phyloP scores from a whole-genome alignment of 2,113 vertebrate species.

The Crocuta crocuta region DNA sequence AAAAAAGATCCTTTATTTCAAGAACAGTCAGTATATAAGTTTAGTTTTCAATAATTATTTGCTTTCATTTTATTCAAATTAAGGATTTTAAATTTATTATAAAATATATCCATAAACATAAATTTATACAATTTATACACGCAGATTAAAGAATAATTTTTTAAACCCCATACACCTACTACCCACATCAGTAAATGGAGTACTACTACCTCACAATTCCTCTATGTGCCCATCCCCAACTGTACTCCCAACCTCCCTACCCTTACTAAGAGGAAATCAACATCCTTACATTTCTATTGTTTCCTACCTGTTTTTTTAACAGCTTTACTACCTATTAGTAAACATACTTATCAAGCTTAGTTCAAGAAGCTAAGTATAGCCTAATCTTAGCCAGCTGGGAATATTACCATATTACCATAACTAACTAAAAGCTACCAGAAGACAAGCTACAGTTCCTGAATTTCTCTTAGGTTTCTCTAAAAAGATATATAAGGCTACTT shows the following conservation, averaged over 20 bases:
- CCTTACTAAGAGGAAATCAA: neutral
- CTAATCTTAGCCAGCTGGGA: neutral
- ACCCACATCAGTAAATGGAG: neutral
- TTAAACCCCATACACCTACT: neutral
- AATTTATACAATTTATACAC: neutral
- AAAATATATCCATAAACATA: neutral
- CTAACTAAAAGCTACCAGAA: neutral
- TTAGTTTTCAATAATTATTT: neutral
- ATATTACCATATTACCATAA: neutral
- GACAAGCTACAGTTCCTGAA: neutral
- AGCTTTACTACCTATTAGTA: neutral
- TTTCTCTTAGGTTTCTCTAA: neutral
- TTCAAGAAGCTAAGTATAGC: neutral
- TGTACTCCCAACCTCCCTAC: neutral
- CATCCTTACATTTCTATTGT: neutral
- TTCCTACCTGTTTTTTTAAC: neutral
- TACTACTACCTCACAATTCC: neutral
- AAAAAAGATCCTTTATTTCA: neutral
- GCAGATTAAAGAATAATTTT: neutral
- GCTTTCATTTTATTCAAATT: neutral
- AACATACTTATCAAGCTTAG: neutral
- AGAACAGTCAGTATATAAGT: neutral
- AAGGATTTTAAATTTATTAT: neutral
- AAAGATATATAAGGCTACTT: neutral
- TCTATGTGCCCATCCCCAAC: neutral